Percentiles rank a stretch among this genome's conserved stretches.
These are phyloP conservation scores for Meloe dianella DNA, from an alignment of 2,888 invertebrate genomes.

Conservation along the genomic window DNA sequence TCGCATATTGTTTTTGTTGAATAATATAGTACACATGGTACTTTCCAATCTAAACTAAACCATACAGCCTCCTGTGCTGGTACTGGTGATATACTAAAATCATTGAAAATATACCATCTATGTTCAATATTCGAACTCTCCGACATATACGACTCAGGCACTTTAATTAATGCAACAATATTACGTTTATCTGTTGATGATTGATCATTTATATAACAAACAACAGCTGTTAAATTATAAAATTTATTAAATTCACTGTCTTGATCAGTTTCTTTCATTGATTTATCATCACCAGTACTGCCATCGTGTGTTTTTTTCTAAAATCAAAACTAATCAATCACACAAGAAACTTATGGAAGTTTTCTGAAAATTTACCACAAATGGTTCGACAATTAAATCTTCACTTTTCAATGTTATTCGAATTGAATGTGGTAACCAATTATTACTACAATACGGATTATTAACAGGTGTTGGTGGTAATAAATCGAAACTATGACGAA, in stretches of 20 bases:
- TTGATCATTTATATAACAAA: constrained; percentile 80
- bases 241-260: constrained; percentile 23
- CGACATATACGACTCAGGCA: constrained; percentile 66
- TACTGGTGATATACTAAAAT: constrained; percentile 75
- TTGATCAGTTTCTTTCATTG: no score
- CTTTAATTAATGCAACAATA: constrained; percentile 82
- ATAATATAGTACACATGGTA: constrained; percentile 91
- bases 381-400: constrained; percentile 45
- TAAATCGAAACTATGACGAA: constrained; percentile 70
- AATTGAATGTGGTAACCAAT: constrained; percentile 67
- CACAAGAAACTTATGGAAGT: no score
- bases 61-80: constrained; percentile 85
- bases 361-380: constrained; percentile 42
- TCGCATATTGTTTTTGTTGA: constrained; percentile 58
- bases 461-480: constrained; percentile 57
- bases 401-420: constrained; percentile 51
- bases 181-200: constrained; percentile 70
- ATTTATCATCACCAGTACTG: background rate
- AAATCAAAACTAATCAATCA: background rate
- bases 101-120: constrained; percentile 93
- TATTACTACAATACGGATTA: constrained; percentile 65
- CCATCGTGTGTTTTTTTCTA: constrained; percentile 19
- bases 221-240: constrained; percentile 80
- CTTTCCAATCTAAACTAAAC: constrained; percentile 93
- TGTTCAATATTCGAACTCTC: constrained; percentile 57